phyloP scores from a whole-genome alignment of 2,797 vertebrate genomes.

The Phoebastria nigripes region DNA sequence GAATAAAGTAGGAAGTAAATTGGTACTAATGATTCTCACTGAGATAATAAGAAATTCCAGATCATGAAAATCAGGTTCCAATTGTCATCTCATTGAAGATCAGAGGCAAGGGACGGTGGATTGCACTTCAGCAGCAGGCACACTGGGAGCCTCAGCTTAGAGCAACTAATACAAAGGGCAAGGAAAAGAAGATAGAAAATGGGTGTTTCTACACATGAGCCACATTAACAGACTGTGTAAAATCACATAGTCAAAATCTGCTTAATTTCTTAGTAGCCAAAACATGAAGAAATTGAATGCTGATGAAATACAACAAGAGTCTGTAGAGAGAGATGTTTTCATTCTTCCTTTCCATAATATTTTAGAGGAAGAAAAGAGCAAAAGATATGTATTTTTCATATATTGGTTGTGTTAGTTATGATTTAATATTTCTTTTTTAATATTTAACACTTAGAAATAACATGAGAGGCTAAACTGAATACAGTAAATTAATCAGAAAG shows the following conservation, averaged over 20 bases:
- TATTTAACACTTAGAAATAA: not conserved
- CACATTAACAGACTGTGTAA: not conserved
- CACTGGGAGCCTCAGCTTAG: not conserved
- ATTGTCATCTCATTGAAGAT: not conserved
- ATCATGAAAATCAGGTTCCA: not conserved
- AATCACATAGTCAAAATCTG: not conserved
- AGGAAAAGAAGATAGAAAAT: not conserved
- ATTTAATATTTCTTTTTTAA: not conserved
- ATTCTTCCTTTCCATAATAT: not conserved
- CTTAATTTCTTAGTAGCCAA: not conserved
- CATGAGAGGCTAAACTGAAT: not conserved
- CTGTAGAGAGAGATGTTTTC: not conserved
- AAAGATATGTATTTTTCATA: not conserved
- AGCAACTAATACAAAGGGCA: not conserved
- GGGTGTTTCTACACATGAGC: not conserved
- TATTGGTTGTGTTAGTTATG: not conserved
- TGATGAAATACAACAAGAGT: not conserved
- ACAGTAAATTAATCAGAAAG: conserved; percentile 51
- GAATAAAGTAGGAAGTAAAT: not conserved
- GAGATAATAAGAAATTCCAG: not conserved
- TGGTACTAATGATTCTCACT: not conserved
- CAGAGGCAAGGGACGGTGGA: not conserved
- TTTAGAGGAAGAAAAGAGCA: not conserved
- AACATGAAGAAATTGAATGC: not conserved
- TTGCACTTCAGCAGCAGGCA: not conserved